Conservation (phyloP, 2,888 invertebrate genomes). For the Capitulum mitella region DNA sequence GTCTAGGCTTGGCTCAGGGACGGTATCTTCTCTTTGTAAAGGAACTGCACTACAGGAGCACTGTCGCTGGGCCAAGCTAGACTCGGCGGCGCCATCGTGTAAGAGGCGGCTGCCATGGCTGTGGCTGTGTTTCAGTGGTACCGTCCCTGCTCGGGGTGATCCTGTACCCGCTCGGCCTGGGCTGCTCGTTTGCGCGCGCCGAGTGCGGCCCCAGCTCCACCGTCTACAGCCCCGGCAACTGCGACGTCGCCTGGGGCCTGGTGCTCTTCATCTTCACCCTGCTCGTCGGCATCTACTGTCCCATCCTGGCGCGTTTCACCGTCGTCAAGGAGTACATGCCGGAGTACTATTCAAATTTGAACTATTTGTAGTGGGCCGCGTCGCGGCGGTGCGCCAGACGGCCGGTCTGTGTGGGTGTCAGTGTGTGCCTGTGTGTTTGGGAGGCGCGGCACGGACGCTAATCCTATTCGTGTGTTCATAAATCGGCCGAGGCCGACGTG, state of each 20-base stretch:
- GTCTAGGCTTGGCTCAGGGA: no score
- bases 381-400: not conserved
- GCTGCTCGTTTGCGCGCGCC: constrained; percentile 42
- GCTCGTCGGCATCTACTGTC: constrained; percentile 45
- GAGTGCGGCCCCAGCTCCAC: constrained; percentile 41
- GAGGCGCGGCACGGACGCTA: not conserved
- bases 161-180: constrained; percentile 44
- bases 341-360: constrained; percentile 6
- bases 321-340: constrained; percentile 25
- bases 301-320: constrained; percentile 42
- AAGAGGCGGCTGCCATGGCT: no score
- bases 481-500: not conserved
- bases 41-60: no score
- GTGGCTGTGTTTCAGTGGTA: constrained; percentile 42
- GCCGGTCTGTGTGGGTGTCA: not conserved
- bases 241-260: constrained; percentile 46
- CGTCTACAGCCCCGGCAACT: constrained; percentile 41
- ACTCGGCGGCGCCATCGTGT: no score
- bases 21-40: no score
- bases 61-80: no score
- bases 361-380: constrained; percentile 1
- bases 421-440: not conserved
- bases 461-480: not conserved
- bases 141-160: constrained; percentile 43
- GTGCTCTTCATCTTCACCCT: constrained; percentile 44